Base-by-base conservation (phyloP, 2,888 invertebrate genomes). In the Nomada ruficornis region DNA sequence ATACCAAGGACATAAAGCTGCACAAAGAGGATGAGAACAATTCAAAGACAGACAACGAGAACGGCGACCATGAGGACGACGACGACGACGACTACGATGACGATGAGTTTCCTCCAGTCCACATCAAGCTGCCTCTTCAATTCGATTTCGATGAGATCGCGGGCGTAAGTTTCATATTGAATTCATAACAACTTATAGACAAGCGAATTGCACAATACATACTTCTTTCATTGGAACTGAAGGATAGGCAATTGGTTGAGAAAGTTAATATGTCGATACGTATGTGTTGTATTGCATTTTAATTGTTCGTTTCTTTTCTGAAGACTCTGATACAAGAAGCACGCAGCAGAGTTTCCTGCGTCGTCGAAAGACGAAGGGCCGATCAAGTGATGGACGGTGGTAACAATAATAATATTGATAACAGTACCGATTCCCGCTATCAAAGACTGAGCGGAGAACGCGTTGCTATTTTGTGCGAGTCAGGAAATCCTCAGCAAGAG, bases 401-500 rank as follows among this genome's bases (percentile, higher is more conserved):
- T 86, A 96, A 96, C 44, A 96, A 97, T 62, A 96, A 96, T 64
- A 83, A 82, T 55, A 96, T 97, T 90, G 97, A 97, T 86, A 96
- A 96, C 90, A 96, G 95, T 82, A 96, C 97, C 47, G 96, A 97
- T 92, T 96, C 97, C 9, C 91, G 96, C 89, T 95, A 96, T 91
- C 96, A 96, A 87, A 96, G 96, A 88, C 94, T 97, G 84, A 97
- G 97, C 79, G 98, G 98, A 13, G 98, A 98, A 94, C 96, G 97
- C 78, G 97, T 98, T 94, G 96, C 97, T 50, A 98, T 98, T 93
- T 96, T 97, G 93, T 98, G 98, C 92, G 97, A 98, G 93, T 97
- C 97, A 89, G 98, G 97, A 80, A 96, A 96, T 87, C 92, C 92
- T 18, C 94, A 95, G 59, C 96, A 96, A 91, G 95, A 95, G 95